These are phyloP conservation scores for Circaetus cinerascens DNA, from an alignment of 2,113 vertebrate genomes.

Conservation along the genomic window DNA sequence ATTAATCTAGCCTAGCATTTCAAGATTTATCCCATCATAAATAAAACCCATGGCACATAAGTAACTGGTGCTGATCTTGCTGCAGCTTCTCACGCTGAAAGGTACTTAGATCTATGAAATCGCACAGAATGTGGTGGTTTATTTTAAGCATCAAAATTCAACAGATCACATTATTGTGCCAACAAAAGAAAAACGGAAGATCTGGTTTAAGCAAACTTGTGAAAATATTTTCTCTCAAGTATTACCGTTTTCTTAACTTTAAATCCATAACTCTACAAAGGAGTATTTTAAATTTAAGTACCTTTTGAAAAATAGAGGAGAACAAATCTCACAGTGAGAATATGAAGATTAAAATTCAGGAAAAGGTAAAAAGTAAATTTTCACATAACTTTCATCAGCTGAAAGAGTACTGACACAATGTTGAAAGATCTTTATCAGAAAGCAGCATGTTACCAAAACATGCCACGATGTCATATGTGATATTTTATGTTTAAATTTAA, in stretches of 20 bases:
- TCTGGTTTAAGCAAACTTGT: neutral
- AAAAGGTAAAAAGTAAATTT: neutral
- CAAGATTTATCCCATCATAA: neutral
- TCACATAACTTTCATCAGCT: neutral
- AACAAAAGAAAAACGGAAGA: neutral
- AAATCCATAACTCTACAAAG: neutral
- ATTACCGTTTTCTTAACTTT: neutral
- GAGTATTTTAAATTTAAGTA: neutral
- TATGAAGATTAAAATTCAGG: neutral
- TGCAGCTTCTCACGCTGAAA: neutral
- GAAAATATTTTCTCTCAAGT: neutral
- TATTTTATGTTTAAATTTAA: neutral
- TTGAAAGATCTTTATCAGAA: neutral
- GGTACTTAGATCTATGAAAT: neutral
- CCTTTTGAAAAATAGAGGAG: neutral
- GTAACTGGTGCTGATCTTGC: neutral
- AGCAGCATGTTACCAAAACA: neutral
- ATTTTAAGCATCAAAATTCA: neutral
- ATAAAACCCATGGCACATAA: neutral
- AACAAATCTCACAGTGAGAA: neutral
- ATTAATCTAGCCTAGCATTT: neutral
- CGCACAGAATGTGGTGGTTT: accelerated
- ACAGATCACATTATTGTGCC: neutral
- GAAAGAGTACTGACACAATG: neutral
- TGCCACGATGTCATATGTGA: accelerated